Conservation (phyloP, 2,113 vertebrate genomes). For the Mormyrus iriodes region DNA sequence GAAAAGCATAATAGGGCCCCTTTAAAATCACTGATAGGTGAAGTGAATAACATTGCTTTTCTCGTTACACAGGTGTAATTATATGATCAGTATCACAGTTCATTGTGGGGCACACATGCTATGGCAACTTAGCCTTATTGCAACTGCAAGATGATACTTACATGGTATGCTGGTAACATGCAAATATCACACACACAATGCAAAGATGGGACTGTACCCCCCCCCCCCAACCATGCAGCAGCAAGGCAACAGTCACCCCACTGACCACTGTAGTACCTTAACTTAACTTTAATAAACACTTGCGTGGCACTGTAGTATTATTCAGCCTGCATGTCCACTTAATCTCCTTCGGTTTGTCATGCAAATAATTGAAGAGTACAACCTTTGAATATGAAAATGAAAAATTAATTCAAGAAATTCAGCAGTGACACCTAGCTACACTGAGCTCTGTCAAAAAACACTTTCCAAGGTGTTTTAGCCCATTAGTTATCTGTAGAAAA, state of each 20-base stretch:
- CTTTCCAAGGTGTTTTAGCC: background rate
- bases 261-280: background rate
- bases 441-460: background rate
- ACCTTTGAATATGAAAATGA: background rate
- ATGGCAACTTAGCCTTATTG: background rate
- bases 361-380: background rate
- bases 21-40: background rate
- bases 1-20: background rate
- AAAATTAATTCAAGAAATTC: background rate
- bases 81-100: background rate
- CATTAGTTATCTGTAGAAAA: background rate
- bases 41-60: background rate
- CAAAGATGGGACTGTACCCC: background rate
- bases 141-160: background rate
- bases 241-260: background rate
- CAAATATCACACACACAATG: background rate
- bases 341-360: background rate
- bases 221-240: background rate
- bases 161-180: background rate
- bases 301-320: background rate
- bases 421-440: background rate
- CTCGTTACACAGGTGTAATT: background rate
- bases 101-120: background rate
- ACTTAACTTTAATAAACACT: background rate
- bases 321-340: background rate